A percentile compares a stretch with the other conserved stretches of the same genome.
Conservation (phyloP, 1,140 invertebrate species). For the Cepaea nemoralis region DNA sequence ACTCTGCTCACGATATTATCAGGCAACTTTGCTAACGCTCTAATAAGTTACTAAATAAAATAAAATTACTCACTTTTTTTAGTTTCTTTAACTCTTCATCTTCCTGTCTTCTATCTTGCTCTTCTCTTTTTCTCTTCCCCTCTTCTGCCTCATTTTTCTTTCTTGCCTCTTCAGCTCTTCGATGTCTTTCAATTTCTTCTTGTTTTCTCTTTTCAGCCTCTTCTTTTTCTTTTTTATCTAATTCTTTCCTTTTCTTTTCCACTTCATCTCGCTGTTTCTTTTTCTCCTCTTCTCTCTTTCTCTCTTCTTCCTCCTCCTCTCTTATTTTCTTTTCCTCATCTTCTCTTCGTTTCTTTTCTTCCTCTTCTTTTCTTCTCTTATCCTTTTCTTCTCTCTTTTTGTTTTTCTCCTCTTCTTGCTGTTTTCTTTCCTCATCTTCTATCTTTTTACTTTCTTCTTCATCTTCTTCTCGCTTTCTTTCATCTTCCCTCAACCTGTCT, state of each 20-base stretch:
- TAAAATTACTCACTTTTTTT: conserved; percentile 7
- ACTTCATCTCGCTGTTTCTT: conserved; percentile 26
- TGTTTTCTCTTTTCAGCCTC: conserved; percentile 25
- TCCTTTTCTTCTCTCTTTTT: conserved; percentile 41
- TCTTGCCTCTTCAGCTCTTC: background rate
- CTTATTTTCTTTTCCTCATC: conserved; percentile 28
- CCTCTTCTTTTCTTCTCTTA: conserved; percentile 28
- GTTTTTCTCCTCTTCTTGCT: conserved; percentile 8
- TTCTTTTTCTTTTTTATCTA: background rate
- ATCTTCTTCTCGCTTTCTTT: conserved; percentile 13
- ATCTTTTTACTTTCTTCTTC: conserved; percentile 34
- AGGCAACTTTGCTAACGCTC: no score
- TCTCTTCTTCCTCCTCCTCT: conserved; percentile 23
- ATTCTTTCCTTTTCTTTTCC: conserved; percentile 4
- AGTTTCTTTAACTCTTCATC: background rate
- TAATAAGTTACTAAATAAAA: no score
- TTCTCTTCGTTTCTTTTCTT: background rate
- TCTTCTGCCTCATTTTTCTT: background rate
- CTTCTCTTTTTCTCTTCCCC: background rate
- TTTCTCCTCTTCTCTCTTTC: conserved; percentile 25
- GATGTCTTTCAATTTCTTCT: conserved; percentile 21
- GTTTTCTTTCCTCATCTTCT: conserved; percentile 47
- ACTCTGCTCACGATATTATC: no score
- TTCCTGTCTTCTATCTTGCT: conserved; percentile 5
- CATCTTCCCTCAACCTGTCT: conserved; percentile 19